Base-by-base conservation (phyloP, 2,888 invertebrate genomes). In the Pandemis corylana region DNA sequence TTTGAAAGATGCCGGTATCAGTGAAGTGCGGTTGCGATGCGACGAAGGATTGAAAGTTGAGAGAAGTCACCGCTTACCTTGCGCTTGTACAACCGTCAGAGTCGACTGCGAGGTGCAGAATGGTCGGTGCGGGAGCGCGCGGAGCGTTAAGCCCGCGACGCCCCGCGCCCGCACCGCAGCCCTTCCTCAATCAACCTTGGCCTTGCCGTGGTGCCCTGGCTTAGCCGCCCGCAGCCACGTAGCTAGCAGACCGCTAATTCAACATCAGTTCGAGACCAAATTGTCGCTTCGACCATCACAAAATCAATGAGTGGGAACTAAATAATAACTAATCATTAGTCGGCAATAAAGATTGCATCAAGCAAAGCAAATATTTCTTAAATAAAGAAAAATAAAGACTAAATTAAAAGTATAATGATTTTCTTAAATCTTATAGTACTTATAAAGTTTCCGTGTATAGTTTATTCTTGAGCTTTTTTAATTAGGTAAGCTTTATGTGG, bases 31-130 rank as follows among this genome's bases (percentile, higher is more conserved):
- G 81, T 80, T 79, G 78, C 80, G 78, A 80, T 81, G 77, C 81
- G 85, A 83, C 83, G 86, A 84, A 84, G 86, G 81, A 88, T 82
- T 83, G 83, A 79, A 83, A 85, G 85, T 82, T 77, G 80, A 76
- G 86, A 89, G 84, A 85, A 85, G 88, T 89, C 91, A 90, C 92
- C 88, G 92, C 94, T 94, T 94, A 94, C 94, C 94, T 94, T 92
- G 88, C 90, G 89, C 93, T 93, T 89, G 92, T 85, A 94, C 94
- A 93, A 94, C 94, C 94, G 94, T 94, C 88, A 91, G 89, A 93
- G 92, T 91, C 94, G 92, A 94, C 94, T 94, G 94, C 94, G 91
- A 93, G 93, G 94, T 93, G 94, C 90, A 94, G 94, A 95, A 94
- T 95, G 94, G 89, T 89, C 88, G 85, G 87, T 85, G 89, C 87